Conservation (phyloP, 2,888 invertebrate species). For the Clepsis dumicolana region DNA sequence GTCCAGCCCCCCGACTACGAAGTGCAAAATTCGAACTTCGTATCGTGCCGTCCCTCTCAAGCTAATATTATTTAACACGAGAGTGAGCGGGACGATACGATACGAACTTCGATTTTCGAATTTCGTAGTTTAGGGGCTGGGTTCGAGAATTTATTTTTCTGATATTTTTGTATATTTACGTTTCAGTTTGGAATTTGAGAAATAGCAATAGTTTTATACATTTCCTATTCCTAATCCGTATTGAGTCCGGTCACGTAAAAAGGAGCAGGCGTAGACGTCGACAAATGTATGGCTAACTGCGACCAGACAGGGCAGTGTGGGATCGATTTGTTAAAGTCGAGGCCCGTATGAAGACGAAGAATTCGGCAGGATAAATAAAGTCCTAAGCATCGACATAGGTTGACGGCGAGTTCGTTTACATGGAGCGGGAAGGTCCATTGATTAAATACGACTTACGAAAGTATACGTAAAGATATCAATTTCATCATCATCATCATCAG, state of each 20-base stretch:
- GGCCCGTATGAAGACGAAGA: neutral
- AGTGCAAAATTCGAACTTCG: too few relatives aligned
- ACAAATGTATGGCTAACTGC: slow-evolving; percentile 29
- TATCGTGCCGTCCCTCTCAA: too few relatives aligned
- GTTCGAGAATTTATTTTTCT: too few relatives aligned
- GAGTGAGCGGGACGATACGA: too few relatives aligned
- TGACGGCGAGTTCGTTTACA: neutral
- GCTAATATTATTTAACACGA: too few relatives aligned
- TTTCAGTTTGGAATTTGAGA: too few relatives aligned
- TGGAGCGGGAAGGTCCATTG: neutral
- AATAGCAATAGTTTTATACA: slow-evolving; percentile 7
- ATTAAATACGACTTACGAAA: neutral
- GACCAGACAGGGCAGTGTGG: slow-evolving; percentile 14
- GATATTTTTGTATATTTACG: too few relatives aligned
- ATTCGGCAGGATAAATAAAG: slow-evolving; percentile 6
- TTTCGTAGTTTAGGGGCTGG: too few relatives aligned
- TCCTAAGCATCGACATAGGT: slow-evolving; percentile 2
- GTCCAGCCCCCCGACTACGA: too few relatives aligned
- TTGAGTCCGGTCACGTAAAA: slow-evolving; percentile 29
- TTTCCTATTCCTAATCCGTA: neutral
- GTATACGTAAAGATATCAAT: neutral
- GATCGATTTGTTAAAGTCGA: slow-evolving; percentile 24
- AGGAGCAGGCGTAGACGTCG: slow-evolving; percentile 17
- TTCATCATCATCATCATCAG: neutral
- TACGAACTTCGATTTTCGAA: too few relatives aligned